Evolutionary conservation across 1,140 invertebrate species (phyloP).

Genomic region (Steinernema feltiae): DNA sequence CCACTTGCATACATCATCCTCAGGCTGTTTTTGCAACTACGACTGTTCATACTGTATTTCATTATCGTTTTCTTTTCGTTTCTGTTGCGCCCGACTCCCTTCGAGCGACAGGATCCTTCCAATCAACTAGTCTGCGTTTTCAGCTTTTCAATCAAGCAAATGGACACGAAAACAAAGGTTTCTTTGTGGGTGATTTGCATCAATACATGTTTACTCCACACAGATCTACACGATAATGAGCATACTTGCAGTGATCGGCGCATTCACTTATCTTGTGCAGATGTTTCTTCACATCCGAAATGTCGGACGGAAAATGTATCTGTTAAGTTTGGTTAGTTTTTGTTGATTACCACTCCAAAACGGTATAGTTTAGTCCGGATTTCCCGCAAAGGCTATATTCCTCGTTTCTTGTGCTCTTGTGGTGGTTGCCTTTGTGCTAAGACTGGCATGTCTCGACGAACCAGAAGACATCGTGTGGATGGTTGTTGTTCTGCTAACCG

Average conservation of each 20-base stretch:
- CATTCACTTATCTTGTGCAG: constrained; percentile 43
- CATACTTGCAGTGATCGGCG: constrained; percentile 38
- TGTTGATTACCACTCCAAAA: no score
- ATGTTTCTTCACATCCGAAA: constrained; percentile 45
- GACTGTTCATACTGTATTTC: constrained; percentile 42
- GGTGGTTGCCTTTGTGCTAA: constrained; percentile 72
- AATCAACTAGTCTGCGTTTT: constrained; percentile 35
- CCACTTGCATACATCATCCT: constrained; percentile 8
- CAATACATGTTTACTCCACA: background rate
- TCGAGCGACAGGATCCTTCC: constrained; percentile 36
- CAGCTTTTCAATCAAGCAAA: constrained; percentile 18
- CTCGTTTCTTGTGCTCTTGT: constrained; percentile 82
- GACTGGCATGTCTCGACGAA: constrained; percentile 74
- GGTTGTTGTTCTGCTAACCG: constrained; percentile 87
- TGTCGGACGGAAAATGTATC: constrained; percentile 49
- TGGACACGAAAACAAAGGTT: constrained; percentile 20
- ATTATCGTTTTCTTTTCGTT: constrained; percentile 44
- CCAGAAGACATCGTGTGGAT: constrained; percentile 83
- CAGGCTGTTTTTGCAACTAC: constrained; percentile 44
- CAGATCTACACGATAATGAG: constrained; percentile 44
- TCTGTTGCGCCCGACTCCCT: constrained; percentile 46
- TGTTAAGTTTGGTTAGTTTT: constrained; percentile 65
- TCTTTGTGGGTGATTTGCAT: background rate
- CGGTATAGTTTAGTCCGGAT: constrained; percentile 68
- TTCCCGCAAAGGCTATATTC: constrained; percentile 85